Base-by-base conservation (phyloP, 1,140 invertebrate species). In the Penaeus japonicus region DNA sequence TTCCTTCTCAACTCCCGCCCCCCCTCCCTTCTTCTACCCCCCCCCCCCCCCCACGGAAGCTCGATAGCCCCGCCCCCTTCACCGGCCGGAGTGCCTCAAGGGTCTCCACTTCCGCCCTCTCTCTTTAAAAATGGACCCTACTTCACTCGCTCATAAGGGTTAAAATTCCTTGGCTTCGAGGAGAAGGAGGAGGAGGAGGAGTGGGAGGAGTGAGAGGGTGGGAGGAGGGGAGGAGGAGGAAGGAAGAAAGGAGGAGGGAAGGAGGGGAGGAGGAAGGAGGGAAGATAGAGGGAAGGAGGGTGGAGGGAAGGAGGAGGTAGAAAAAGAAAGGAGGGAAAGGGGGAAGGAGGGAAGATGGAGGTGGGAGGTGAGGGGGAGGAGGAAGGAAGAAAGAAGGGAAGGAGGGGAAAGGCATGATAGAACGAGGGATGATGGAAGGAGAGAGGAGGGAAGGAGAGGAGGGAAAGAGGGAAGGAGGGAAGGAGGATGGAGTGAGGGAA, bases 71-170 rank as follows among this genome's bases (percentile, higher is more conserved):
- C 47, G 59, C 85, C 85, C 75, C 85, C 82, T 82, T 59, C 85
- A 82, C 75, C 79, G 82, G 24, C 20, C n/a, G 78, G 85, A 87
- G 85, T 87, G 85, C 85, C 79, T 87, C 79, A 87, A 87, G 85
- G 79, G 79, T 18, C 85, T 59, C 53, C 53, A 39, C 85, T 87
- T 75, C 78, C 85, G 27, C 85, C 85, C 47, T 4, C 85, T 24
- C 78, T 87, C n/a, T 82, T 87, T 59, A 57, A 87, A 87, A 82
- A n/a, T 82, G 35, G 39, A 54, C 85, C 59, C 62, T 82, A n/a
- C 79, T 55, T 32, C 27, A 27, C 62, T 20, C 24, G 27, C 47
- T 39, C 75, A 35, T 70, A 87, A 86, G 57, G 85, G 85, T 80
- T 80, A 77, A 86, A 86, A 86, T 55, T 86, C 54, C 77, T n/a